Evolutionary conservation across 2,797 vertebrate species (phyloP).

Genomic region (Notoglanidium macrostoma): DNA sequence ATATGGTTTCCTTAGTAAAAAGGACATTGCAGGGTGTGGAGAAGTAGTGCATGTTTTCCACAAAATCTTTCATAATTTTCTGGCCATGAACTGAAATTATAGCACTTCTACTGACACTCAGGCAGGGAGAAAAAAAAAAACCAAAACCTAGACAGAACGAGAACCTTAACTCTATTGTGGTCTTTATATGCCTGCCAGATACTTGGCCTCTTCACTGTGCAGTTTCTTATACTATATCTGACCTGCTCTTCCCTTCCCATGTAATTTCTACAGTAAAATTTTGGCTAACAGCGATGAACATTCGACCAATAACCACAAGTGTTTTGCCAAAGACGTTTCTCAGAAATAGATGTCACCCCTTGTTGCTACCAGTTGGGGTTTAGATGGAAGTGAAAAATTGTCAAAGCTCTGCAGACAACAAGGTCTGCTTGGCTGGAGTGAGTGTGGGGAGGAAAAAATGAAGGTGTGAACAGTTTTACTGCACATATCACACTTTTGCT

Average conservation of each 20-base stretch:
- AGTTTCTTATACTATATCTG: slow-evolving; percentile 28
- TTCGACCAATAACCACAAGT: slow-evolving; percentile 53
- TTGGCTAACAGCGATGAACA: slow-evolving; percentile 43
- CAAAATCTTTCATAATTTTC: slow-evolving; percentile 15
- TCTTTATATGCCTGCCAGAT: slow-evolving; percentile 62
- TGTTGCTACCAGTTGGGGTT: slow-evolving; percentile 56
- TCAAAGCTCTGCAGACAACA: slow-evolving; percentile 44
- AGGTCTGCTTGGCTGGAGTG: slow-evolving; percentile 20
- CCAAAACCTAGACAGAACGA: slow-evolving; percentile 40
- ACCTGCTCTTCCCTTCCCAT: not conserved
- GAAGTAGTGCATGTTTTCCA: not conserved
- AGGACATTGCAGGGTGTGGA: not conserved
- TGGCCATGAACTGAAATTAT: slow-evolving; percentile 50
- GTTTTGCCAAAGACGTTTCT: slow-evolving; percentile 48
- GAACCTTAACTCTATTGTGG: slow-evolving; percentile 21
- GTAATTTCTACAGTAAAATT: slow-evolving; percentile 28
- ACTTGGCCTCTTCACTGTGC: slow-evolving; percentile 33
- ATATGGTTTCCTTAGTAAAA: not conserved
- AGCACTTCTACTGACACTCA: not conserved
- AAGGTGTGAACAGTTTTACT: slow-evolving; percentile 36
- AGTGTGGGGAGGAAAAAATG: slow-evolving; percentile 24
- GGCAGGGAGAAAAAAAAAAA: not conserved
- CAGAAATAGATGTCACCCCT: slow-evolving; percentile 50
- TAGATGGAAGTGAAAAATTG: slow-evolving; percentile 57
- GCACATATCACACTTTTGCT: slow-evolving; percentile 42